Base-by-base conservation (phyloP, 2,113 vertebrate species). In the Otus sunia region DNA sequence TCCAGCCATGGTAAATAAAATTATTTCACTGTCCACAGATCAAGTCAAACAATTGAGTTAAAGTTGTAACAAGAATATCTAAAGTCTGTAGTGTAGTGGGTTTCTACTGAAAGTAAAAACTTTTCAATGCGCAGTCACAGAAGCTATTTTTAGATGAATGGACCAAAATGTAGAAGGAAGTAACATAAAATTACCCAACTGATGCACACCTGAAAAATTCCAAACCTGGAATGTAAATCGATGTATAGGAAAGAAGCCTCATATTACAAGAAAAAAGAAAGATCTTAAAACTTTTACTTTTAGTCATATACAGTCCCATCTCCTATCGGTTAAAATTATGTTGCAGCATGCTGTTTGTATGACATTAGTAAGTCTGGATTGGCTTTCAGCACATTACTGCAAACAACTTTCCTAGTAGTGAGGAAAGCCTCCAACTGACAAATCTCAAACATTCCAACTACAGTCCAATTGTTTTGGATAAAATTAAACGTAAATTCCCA, bases 21-120 rank as follows among this genome's bases (percentile, higher is more conserved):
- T 23, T 41, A 56, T 59, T 86, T 83, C 50, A 58, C 12, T 34
- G 7, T 32, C 39, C 20, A 53, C 14, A 47, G 19, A 82, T 5
- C 0, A 0, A 72, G 6, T 41, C 22, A 60, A 92, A 22, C 20
- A 86, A 84, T 3, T 1, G 30, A 92, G 26, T 43, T 55, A 47
- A 71, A 15, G 11, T 41, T 25, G 4, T 3, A 68, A 4, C 6
- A 78, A 53, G 12, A 59, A 64, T 10, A 67, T 76, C 17, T 71
- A 47, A 71, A 75, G 16, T 79, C 41, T 55, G 9, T 43, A 58
- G n/a, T 5, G 3, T 4, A 56, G 8, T 18, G 22, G 2, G 5
- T 73, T 92, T 83, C 60, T 30, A 68, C 11, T 16, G 36, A 52
- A 78, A 52, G 22, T 4, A 59, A 72, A 68, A 86, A 17, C 18